Percentiles rank a stretch among this genome's conserved stretches.
phyloP scores from a whole-genome alignment of 1,140 invertebrate genomes.

The Dryas iulia region DNA sequence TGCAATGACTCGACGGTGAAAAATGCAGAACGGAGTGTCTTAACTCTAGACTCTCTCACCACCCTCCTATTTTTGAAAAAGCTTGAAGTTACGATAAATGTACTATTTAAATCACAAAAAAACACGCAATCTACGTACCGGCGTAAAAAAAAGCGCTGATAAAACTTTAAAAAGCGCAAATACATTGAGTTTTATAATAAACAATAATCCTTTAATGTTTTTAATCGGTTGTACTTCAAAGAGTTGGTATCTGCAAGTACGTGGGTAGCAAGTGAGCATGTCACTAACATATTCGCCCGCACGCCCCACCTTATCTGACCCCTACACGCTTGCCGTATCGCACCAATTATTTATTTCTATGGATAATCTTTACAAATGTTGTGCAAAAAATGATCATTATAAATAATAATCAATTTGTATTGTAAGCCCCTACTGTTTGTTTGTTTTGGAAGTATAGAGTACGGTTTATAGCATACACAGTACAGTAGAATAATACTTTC shows the following conservation, averaged over 20 bases:
- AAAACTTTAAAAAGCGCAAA: slow-evolving; percentile 17
- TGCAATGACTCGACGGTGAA: no score
- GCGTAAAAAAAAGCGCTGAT: no score
- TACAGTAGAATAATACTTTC: no score
- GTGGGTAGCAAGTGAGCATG: slow-evolving; percentile 54
- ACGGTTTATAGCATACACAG: no score
- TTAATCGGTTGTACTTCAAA: slow-evolving; percentile 15
- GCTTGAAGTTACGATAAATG: no score
- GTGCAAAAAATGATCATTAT: slow-evolving; percentile 44
- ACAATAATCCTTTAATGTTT: slow-evolving; percentile 17
- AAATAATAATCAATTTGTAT: slow-evolving; percentile 16
- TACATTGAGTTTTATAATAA: neutral
- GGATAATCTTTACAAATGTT: slow-evolving; percentile 67
- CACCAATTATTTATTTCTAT: slow-evolving; percentile 65
- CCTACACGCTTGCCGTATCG: slow-evolving; percentile 42
- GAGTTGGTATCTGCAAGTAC: slow-evolving; percentile 10
- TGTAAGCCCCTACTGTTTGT: neutral
- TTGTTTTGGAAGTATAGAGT: no score
- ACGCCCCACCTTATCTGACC: slow-evolving; percentile 55
- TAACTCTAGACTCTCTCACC: no score
- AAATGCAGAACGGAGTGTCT: no score
- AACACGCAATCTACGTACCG: no score
- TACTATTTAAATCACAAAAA: no score
- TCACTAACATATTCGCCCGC: slow-evolving; percentile 66
- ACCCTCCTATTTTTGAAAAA: no score